Conservation (phyloP, 2,888 invertebrate genomes). For the Cryptocephalus moraei region DNA sequence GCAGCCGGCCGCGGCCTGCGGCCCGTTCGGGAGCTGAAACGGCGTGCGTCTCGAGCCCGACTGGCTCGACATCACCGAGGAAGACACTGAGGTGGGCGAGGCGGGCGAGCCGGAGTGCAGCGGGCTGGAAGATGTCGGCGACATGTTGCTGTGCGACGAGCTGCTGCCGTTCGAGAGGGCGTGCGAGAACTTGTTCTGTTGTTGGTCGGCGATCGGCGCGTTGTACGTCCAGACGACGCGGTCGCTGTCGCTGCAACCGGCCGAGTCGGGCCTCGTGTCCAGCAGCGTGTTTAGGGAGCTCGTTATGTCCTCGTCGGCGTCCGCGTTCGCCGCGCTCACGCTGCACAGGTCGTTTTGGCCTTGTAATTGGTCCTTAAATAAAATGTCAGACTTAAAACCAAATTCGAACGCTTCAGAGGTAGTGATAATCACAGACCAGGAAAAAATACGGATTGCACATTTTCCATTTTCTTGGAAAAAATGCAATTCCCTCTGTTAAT, state of each 20-base stretch:
- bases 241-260: conserved; percentile 21
- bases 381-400: too few species aligned
- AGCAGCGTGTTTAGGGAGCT: conserved; percentile 85
- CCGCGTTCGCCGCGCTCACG: conserved; percentile 79
- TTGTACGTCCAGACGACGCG: conserved; percentile 89
- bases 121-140: conserved; percentile 77
- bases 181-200: conserved; percentile 41
- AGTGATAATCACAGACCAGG: too few species aligned
- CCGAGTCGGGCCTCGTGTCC: conserved; percentile 48
- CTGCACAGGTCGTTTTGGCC: conserved; percentile 59
- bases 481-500: too few species aligned
- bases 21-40: conserved; percentile 35
- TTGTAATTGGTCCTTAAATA: conserved; percentile 64
- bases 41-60: conserved; percentile 56
- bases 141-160: conserved; percentile 52
- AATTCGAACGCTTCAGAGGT: too few species aligned
- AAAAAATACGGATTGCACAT: too few species aligned
- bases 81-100: conserved; percentile 79
- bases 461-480: too few species aligned
- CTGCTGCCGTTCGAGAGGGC: conserved; percentile 49
- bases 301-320: conserved; percentile 89
- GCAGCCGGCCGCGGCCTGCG: conserved; percentile 10
- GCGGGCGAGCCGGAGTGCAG: conserved; percentile 51
- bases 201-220: conserved; percentile 56
- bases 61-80: conserved; percentile 75